Evolutionary conservation across 2,888 invertebrate species (phyloP), one percentile per base, ranked within the genome.

Genomic region (Drosophila monieri): DNA sequence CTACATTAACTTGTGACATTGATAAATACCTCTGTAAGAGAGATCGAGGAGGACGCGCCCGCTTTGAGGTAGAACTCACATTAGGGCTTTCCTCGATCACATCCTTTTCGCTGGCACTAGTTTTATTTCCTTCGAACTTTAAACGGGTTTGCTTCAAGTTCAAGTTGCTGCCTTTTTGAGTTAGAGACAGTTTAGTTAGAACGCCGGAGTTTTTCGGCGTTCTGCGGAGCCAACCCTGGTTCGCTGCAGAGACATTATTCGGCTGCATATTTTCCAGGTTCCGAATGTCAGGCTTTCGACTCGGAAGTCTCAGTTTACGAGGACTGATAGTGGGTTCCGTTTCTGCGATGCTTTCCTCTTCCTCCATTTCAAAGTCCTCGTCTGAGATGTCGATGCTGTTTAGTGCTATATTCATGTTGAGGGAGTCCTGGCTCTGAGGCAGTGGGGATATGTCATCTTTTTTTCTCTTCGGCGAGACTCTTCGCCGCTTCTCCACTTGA

Each of bases 381-480:
- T 74, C 74, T 2, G 69, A 74, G 6, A 71, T 15, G 6, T 68
- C 47, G 18, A 88, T 81, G 43, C 78, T 80, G 59, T 85, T 86
- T 3, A 91, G 27, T 0, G 90, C 91, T 49, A 88, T 83, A 62
- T 91, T 91, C 48, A 90, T 79, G 64, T 90, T 87, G 0, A 86
- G 71, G 1, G 81, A 86, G 4, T 57, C 58, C 25, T 88, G 60
- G 60, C 78, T 69, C 44, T 76, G 66, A 5, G 70, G 53, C 30
- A 70, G 30, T 25, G 49, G 58, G 3, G 68, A 69, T 14, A 72
- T 61, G 12, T 61, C 64, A 9, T 73, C 55, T 5, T 54, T 49
- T 6, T 12, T 25, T 21, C 51, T 67, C 25, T 49, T 67, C 25
- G 61, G 49, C 9, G 60, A 53, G 12, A 56, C 10, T 58, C 60